Evolutionary conservation across 2,797 vertebrate species (phyloP), one percentile per base, ranked within the genome.

Genomic region (Cirrhinus molitorella): DNA sequence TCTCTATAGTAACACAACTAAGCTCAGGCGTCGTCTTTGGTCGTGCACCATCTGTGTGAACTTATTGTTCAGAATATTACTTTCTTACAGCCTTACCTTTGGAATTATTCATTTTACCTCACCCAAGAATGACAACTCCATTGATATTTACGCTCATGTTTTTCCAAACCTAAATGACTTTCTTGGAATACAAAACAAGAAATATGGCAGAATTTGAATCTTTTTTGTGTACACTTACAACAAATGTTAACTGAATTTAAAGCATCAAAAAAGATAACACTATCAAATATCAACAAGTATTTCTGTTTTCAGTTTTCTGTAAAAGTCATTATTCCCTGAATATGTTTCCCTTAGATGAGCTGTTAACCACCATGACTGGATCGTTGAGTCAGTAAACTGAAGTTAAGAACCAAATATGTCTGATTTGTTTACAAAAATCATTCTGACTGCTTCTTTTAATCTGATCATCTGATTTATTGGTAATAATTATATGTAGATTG

Each of bases 1-100:
- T 92, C 90, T 89, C 91, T 86, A 83, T 92, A 89, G 91, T 92
- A 91, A 93, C 91, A 76, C 72, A n/a, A 55, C 55, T 23, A 59
- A 73, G 63, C 74, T 72, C 57, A 78, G 53, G 57, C 13, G 1
- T 73, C n/a, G 59, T 59, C 25, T 68, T 45, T 74, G 28, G 11
- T 61, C 43, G n/a, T 11, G 23, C 40, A 57, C 37, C 21, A 47
- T 65, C 37, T 78, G 34, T 65, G 14, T 65, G 57, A 53, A 81
- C 57, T 55, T 82, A 74, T 82, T 82, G 31, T 66, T 66, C 37
- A 40, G 21, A 49, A 74, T 51, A 73, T 40, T 55, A 67, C 47
- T 75, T 66, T 17, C n/a, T 23, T 67, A 51, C 7, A 55, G 12
- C 28, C 45, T 74, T 47, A 82, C 31, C n/a, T 65, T 66, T 65